Base-by-base conservation (phyloP, 2,113 vertebrate genomes). In the Pimephales promelas region DNA sequence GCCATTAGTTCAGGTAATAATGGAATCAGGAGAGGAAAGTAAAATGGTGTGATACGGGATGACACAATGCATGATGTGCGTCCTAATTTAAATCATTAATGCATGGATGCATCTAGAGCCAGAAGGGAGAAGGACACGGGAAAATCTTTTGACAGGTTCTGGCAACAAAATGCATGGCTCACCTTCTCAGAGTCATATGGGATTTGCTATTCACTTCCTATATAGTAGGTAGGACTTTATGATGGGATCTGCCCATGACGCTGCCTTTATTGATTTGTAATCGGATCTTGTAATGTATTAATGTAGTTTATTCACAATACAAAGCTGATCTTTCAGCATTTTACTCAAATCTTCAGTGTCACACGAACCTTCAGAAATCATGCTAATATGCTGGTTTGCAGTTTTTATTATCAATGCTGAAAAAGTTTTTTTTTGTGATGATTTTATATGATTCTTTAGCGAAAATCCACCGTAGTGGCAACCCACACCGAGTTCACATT, bases 81-180 rank as follows among this genome's bases (percentile, higher is more conserved):
- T 45, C 45, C 43, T 79, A 47, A 83, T 79, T 45, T 45, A 45
- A 64, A 24, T 64, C 36, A 78, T 78, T 61, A 79, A 79, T 79
- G 77, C 77, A 79, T 31, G 59, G 57, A 47, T 64, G 77, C 77
- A 64, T 79, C 40, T 79, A 22, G 40, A 64, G 59, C 16, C 59
- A 64, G 77, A 31, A 49, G 59, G 77, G 24, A 79, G 77, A 79
- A 62, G 59, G 77, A 79, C 57, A 47, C 13, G 2, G 31, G 57
- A 14, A 62, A 64, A 64, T 47, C 77, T 79, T 79, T 47, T 31
- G 40, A 79, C n/a, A 47, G 59, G 40, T 47, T 79, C 43, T 79
- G 77, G 57, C 59, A 79, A 11, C 18, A 13, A 62, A 64, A 64
- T 43, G 26, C 14, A 28, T 5, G 43, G 56, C n/a, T 75, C 57